Conservation (phyloP, 2,888 invertebrate genomes). For the Pseudanteris insignis region DNA sequence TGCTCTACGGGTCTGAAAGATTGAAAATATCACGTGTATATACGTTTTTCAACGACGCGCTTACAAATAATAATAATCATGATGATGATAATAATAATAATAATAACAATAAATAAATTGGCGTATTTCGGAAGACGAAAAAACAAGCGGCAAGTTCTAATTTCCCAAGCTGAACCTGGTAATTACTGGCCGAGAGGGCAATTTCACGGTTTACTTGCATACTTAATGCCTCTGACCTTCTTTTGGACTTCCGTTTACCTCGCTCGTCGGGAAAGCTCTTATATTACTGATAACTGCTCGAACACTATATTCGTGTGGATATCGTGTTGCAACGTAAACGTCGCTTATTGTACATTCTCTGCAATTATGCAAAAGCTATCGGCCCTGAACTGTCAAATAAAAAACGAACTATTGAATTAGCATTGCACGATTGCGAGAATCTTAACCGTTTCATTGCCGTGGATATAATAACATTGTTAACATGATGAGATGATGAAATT, state of each 20-base stretch:
- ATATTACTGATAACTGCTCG: slow-evolving; percentile 32
- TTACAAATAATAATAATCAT: too few relatives aligned
- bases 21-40: too few relatives aligned
- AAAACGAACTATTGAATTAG: slow-evolving; percentile 6
- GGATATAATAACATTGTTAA: too few relatives aligned
- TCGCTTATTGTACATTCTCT: slow-evolving; percentile 10
- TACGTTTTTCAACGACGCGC: too few relatives aligned
- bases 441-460: too few relatives aligned
- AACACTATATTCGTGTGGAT: slow-evolving; percentile 20
- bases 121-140: too few relatives aligned
- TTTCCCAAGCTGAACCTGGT: slow-evolving; percentile 45
- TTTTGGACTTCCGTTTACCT: slow-evolving; percentile 34
- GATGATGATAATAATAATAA: too few relatives aligned
- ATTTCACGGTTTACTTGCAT: slow-evolving; percentile 58
- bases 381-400: slow-evolving; percentile 11
- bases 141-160: slow-evolving; percentile 55
- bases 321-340: slow-evolving; percentile 9
- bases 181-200: slow-evolving; percentile 53
- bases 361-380: slow-evolving; percentile 14
- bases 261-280: slow-evolving; percentile 28
- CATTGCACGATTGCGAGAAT: too few relatives aligned
- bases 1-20: too few relatives aligned
- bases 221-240: slow-evolving; percentile 50
- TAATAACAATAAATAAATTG: too few relatives aligned
- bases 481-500: too few relatives aligned